These are phyloP conservation scores for Heloderma charlesbogerti DNA, from an alignment of 2,113 vertebrate genomes.

Conservation along the genomic window DNA sequence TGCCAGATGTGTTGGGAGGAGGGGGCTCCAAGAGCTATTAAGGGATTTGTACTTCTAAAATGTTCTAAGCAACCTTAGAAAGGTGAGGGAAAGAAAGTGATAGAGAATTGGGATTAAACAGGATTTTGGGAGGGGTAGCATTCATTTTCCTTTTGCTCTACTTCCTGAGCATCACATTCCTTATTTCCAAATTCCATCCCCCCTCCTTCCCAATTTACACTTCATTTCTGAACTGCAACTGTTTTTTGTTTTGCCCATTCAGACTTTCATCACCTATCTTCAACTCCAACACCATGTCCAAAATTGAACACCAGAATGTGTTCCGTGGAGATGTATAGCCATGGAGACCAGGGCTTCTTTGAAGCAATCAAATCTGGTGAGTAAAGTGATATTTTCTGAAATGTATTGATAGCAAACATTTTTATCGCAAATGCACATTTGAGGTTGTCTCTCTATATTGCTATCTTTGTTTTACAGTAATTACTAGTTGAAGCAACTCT, in stretches of 20 bases:
- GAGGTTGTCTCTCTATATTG: neutral
- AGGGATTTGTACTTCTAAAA: no score
- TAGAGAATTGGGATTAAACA: slow-evolving; percentile 50
- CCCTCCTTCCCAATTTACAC: slow-evolving; percentile 48
- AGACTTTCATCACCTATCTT: slow-evolving; percentile 39
- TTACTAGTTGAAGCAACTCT: slow-evolving; percentile 34
- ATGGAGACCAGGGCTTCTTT: slow-evolving; percentile 37
- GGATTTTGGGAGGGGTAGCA: slow-evolving; percentile 22
- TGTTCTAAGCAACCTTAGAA: slow-evolving; percentile 29
- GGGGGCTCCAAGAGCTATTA: neutral
- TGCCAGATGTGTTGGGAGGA: neutral
- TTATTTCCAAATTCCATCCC: neutral
- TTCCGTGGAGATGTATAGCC: slow-evolving; percentile 56
- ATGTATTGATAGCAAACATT: slow-evolving; percentile 50
- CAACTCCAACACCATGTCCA: slow-evolving; percentile 50
- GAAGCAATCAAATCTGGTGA: slow-evolving; percentile 38
- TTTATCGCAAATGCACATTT: slow-evolving; percentile 52
- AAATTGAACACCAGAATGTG: slow-evolving; percentile 61
- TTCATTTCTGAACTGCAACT: slow-evolving; percentile 55
- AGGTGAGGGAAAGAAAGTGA: slow-evolving; percentile 17
- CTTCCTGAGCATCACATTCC: no score
- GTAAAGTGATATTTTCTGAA: slow-evolving; percentile 55
- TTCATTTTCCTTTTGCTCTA: neutral
- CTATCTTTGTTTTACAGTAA: neutral
- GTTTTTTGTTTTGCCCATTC: slow-evolving; percentile 56